Conservation (phyloP, 2,888 invertebrate species). For the Liodrosophila aerea region DNA sequence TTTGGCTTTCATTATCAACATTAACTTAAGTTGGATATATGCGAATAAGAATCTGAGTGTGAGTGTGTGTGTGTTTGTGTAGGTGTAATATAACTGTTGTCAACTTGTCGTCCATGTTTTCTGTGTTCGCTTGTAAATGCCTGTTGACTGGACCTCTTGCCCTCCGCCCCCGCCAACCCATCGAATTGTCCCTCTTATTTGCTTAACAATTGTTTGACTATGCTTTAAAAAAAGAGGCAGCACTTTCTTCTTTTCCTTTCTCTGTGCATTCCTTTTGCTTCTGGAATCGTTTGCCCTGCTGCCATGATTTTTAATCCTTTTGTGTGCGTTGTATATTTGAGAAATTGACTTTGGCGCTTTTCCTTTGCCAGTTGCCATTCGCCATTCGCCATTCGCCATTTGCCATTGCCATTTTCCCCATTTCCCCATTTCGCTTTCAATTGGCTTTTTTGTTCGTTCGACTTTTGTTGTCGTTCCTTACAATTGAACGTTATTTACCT, state of each 20-base stretch:
- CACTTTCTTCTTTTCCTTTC: constrained; percentile 19
- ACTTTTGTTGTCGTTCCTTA: constrained; percentile 45
- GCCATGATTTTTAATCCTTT: constrained; percentile 64
- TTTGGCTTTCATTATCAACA: constrained; percentile 67
- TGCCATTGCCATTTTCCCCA: no score
- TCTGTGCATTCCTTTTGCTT: neutral
- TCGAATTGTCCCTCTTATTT: constrained; percentile 25
- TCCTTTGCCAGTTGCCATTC: constrained; percentile 24
- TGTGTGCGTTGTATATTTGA: constrained; percentile 55
- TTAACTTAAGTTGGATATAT: constrained; percentile 58
- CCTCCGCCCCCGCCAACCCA: neutral
- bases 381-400: no score
- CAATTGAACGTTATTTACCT: constrained; percentile 64
- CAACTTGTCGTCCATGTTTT: constrained; percentile 35
- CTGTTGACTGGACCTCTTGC: constrained; percentile 34
- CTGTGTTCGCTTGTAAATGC: constrained; percentile 41
- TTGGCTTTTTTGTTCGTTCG: constrained; percentile 48
- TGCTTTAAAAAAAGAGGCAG: constrained; percentile 32
- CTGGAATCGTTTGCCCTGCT: neutral
- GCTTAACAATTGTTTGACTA: constrained; percentile 50
- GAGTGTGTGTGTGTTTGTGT: constrained; percentile 2
- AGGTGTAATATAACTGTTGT: constrained; percentile 19
- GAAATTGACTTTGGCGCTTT: constrained; percentile 59
- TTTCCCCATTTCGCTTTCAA: constrained; percentile 37
- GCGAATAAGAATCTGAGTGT: neutral